Evolutionary conservation across 2,113 vertebrate genomes (phyloP).

Genomic region (Ardeotis arabs): DNA sequence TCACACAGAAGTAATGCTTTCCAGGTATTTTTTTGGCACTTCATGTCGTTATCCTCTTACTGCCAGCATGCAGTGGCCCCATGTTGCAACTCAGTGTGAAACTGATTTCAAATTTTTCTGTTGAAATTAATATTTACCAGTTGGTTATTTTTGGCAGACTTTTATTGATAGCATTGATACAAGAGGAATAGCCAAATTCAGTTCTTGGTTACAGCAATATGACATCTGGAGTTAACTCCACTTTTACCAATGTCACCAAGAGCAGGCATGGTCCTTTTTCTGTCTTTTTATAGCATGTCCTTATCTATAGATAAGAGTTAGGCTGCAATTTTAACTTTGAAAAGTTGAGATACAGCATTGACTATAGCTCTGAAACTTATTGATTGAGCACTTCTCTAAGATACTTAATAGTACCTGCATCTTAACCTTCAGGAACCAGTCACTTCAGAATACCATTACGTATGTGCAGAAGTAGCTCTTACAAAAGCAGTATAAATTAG

Average conservation of each 20-base stretch:
- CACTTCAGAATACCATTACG: background rate
- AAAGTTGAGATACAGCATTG: background rate
- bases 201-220: background rate
- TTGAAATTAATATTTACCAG: constrained; percentile 71
- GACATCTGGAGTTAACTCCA: constrained; percentile 39
- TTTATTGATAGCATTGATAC: constrained; percentile 50
- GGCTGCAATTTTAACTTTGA: background rate
- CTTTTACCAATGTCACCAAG: background rate
- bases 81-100: constrained; percentile 47
- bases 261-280: background rate
- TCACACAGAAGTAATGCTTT: constrained; percentile 48
- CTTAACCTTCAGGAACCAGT: background rate
- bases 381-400: background rate
- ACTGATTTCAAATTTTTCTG: constrained; percentile 53
- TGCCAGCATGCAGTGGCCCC: constrained; percentile 63
- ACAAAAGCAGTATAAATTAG: background rate
- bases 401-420: background rate
- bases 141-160: constrained; percentile 64
- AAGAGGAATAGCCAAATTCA: constrained; percentile 45
- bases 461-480: background rate
- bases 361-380: background rate
- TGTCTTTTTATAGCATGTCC: background rate
- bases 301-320: background rate
- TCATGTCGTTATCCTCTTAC: background rate
- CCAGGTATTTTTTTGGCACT: constrained; percentile 63